A percentile compares a stretch with the other conserved stretches of the same genome.
Conservation (phyloP, 2,113 vertebrate species). For the Bambusicola thoracicus region DNA sequence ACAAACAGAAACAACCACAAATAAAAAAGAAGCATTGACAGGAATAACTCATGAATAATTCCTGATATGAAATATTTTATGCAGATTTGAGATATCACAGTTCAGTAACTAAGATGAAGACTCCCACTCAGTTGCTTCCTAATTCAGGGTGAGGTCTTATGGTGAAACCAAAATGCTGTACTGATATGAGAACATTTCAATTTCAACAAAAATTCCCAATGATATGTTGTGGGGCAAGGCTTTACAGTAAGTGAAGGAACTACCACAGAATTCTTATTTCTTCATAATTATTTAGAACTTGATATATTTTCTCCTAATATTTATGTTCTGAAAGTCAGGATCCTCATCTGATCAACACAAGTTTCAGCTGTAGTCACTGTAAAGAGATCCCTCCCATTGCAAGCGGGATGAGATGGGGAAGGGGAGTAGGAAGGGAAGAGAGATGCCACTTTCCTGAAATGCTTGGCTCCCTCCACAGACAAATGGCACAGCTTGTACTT, state of each 20-base stretch:
- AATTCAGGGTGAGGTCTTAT: not conserved
- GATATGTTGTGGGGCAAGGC: not conserved
- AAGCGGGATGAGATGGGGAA: not conserved
- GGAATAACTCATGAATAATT: not conserved
- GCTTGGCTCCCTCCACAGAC: not conserved
- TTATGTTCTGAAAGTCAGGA: not conserved
- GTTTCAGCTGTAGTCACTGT: not conserved
- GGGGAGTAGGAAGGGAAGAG: fast-evolving
- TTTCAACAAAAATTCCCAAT: not conserved
- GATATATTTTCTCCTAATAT: not conserved
- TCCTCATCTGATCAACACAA: not conserved
- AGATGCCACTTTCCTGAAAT: not conserved
- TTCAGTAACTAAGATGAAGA: not conserved
- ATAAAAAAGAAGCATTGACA: not conserved
- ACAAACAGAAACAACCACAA: not conserved
- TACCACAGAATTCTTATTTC: not conserved
- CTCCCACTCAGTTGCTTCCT: not conserved
- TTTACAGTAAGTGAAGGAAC: not conserved
- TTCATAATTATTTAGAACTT: not conserved
- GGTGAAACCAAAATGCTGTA: not conserved
- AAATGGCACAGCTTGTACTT: not conserved
- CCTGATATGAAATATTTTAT: not conserved
- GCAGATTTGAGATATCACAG: not conserved
- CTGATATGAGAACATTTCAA: not conserved
- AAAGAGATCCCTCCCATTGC: not conserved